Percentiles rank a stretch among this genome's conserved stretches.
Conservation (phyloP, 2,888 invertebrate genomes). For the Phyllotreta striolata region DNA sequence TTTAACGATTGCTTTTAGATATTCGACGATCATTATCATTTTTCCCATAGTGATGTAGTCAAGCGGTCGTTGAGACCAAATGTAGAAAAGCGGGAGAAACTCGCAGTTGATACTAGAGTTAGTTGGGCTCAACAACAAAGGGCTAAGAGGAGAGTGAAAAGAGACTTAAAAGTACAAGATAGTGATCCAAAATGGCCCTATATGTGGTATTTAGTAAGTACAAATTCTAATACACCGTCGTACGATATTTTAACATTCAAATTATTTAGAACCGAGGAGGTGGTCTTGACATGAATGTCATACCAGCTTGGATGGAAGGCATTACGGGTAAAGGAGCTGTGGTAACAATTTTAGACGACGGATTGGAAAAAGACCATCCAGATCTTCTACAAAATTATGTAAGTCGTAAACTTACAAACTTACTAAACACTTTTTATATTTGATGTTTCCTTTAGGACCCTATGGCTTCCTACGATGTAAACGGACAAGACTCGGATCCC, state of each 20-base stretch:
- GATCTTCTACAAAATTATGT: constrained; percentile 93
- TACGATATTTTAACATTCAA: background rate
- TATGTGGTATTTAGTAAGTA: constrained; percentile 95
- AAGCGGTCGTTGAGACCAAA: constrained; percentile 80
- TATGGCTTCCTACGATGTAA: constrained; percentile 95
- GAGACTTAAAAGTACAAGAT: constrained; percentile 73
- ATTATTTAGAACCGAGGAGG: constrained; percentile 81
- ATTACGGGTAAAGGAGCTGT: constrained; percentile 94
- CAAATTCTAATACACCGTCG: constrained; percentile 7
- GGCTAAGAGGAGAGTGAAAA: constrained; percentile 80
- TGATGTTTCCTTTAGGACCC: constrained; percentile 74
- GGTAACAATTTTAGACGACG: constrained; percentile 96
- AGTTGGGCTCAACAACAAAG: constrained; percentile 85
- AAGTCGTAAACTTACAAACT: constrained; percentile 62
- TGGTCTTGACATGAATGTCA: constrained; percentile 95
- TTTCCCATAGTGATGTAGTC: constrained; percentile 80
- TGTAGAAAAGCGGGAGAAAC: constrained; percentile 72
- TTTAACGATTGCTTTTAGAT: constrained; percentile 70
- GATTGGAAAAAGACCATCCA: constrained; percentile 94
- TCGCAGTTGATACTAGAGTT: constrained; percentile 79
- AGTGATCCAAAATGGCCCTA: constrained; percentile 90
- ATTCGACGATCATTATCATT: constrained; percentile 85
- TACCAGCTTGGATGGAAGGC: constrained; percentile 93
- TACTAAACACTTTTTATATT: constrained; percentile 4
- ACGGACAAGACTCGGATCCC: constrained; percentile 94